Evolutionary conservation across 1,140 invertebrate genomes (phyloP), one percentile per base, ranked within the genome.

Genomic region (Drosophila neocordata): DNA sequence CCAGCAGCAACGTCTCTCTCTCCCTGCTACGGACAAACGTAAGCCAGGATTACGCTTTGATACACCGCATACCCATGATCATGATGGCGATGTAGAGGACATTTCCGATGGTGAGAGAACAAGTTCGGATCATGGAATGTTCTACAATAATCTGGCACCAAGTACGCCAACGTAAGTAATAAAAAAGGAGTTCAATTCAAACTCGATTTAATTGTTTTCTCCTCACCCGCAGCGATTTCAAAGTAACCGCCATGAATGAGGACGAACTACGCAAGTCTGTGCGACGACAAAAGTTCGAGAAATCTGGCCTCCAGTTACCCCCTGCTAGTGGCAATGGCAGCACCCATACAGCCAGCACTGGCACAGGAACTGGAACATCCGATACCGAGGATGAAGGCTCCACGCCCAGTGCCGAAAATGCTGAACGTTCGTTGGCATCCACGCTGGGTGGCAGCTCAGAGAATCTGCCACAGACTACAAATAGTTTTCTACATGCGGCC

Each of bases 11-110:
- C 75, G 89, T 5, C 57, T 90, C 13, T 57, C 70, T 60, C 20
- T 90, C 18, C 63, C 70, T 60, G 13, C 74, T 62, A 76, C 78
- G 13, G 90, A 91, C 12, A 91, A 91, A 12, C 68, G 87, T 0
- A 91, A 91, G 65, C 73, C 87, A 9, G 87, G 90, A 1, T 59
- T 91, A 38, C 83, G 90, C 8, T 92, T 92, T 27, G 91, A 92
- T 44, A 79, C 83, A 8, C 83, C 79, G 11, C 90, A 90, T 34
- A 79, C 71, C 27, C 96, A 95, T 3, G 96, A 97, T 63, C 96
- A 97, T 81, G 96, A 97, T 73, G 96, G 96, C 5, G 96, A 97
- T 82, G 94, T 97, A 1, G 96, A 97, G 84, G 96, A 96, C 79
- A 96, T 96, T 80, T 96, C 96, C 0, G 96, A 98, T 91, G 96